phyloP scores from a whole-genome alignment of 1,140 invertebrate genomes.

The Aphidius ervi region DNA sequence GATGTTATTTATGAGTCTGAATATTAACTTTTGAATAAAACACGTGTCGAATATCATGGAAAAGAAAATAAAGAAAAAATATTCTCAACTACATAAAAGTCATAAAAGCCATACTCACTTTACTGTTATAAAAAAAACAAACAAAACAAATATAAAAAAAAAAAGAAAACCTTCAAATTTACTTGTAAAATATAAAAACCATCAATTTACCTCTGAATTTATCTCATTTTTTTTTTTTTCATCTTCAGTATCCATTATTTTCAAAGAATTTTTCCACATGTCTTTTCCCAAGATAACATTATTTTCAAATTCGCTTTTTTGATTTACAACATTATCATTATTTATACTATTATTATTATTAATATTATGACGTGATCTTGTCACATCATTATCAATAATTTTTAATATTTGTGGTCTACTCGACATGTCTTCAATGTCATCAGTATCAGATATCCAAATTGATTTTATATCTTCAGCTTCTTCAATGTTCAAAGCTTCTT shows the following conservation, averaged over 20 bases:
- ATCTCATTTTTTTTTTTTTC: not conserved
- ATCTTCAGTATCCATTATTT: slow-evolving; percentile 4
- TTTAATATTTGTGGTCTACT: slow-evolving; percentile 48
- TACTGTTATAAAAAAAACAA: slow-evolving; percentile 12
- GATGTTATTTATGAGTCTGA: no score
- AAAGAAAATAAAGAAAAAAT: no score
- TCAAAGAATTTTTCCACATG: not conserved
- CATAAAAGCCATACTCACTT: no score
- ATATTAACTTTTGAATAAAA: no score
- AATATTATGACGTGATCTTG: slow-evolving; percentile 29
- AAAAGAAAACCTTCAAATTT: not conserved
- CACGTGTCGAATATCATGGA: no score
- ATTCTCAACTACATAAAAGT: no score
- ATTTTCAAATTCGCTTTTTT: not conserved
- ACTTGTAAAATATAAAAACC: slow-evolving; percentile 9
- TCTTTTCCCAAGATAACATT: not conserved
- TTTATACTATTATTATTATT: slow-evolving; percentile 24
- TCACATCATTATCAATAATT: slow-evolving; percentile 48
- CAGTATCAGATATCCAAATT: slow-evolving; percentile 44
- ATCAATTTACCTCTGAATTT: slow-evolving; percentile 28
- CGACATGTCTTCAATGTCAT: slow-evolving; percentile 46
- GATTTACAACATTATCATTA: slow-evolving; percentile 10
- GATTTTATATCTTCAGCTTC: slow-evolving; percentile 41
- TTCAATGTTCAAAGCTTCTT: slow-evolving; percentile 27
- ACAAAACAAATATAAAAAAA: slow-evolving; percentile 8